Base-by-base conservation (phyloP, 2,797 vertebrate genomes). In the Oceanodroma leucorhoa region DNA sequence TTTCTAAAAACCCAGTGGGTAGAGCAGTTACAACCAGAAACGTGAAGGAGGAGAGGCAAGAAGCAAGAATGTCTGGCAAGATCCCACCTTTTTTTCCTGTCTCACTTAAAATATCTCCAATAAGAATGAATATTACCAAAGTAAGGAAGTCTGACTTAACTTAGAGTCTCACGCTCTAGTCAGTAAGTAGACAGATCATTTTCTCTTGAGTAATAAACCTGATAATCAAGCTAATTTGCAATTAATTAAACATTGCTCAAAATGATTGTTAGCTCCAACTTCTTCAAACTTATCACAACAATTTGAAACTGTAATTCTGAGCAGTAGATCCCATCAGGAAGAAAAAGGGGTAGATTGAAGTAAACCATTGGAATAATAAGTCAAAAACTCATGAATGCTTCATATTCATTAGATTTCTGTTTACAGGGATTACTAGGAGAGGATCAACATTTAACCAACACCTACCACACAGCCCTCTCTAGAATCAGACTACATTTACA, bases 181-280 rank as follows among this genome's bases (percentile, higher is more conserved):
- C 79, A 51, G 32, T 38, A 43, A 65, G 71, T 9, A 79, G 73
- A 85, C 29, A 82, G 53, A 45, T n/a, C 17, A 65, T 88, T 81
- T 81, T 88, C 73, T 87, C 77, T 38, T 34, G 58, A 78, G 85
- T 61, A 90, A 91, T 82, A 86, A 79, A 90, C 66, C 62, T 76
- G 61, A 83, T 95, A 84, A 72, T 27, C 60, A 72, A 67, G 10
- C 36, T 88, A 88, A 87, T 90, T 61, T 61, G 57, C 70, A 94
- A 78, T 81, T 93, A 96, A 92, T 90, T 86, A 94, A 91, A 73
- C 48, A 60, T 6, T 34, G 75, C 78, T 93, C 38, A 79, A 95
- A 93, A 79, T 34, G 40, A 80, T 6, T 79, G 73, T 65, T 76
- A 71, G 38, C 40, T 83, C 43, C 75, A 80, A 48, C 70, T 70